Base-by-base conservation (phyloP, 2,797 vertebrate species). In the Tapirus indicus region DNA sequence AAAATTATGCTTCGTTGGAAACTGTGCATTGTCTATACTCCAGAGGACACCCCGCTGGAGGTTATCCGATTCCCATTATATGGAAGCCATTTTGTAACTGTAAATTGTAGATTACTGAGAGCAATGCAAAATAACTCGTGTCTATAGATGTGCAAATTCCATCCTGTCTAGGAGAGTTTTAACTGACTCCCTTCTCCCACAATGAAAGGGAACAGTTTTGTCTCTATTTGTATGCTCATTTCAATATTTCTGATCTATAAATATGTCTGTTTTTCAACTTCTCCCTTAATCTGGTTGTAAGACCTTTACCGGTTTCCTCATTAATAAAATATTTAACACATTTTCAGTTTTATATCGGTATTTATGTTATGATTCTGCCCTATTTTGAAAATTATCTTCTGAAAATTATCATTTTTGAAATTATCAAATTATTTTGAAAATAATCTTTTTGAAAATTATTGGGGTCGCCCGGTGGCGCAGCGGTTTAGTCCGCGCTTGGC, bases 321-420 rank as follows among this genome's bases (percentile, higher is more conserved):
- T 66, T 82, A 93, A 71, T 69, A 66, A 75, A 75, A 80, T 54
- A 14, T 62, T 78, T 32, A n/a, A 54, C 29, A 87, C 18, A 69
- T 92, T 71, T 95, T 95, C n/a, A 84, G 66, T 74, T 92, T 71
- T 64, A 66, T 62, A 41, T 62, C 11, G 77, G 12, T 71, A 66
- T 88, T 71, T 79, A 92, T 75, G 17, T 71, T 9, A 58, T 64
- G 58, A 85, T 72, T 52, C 60, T 44, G 52, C 20, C 11, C 12
- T 35, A 52, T 49, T 91, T 78, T 44, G 29, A 89, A 93, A 88
- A 80, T 49, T 71, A 54, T 56, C 23, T 85, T 74, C 69, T 62
- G 23, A 71, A 87, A 68, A 38, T 62, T 23, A 49, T 49, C 17
- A n/a, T n/a, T 93, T 87, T 54, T 86, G 2, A 93, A 87, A 29